Base-by-base conservation (phyloP, 2,113 vertebrate genomes). In the Regulus satrapa region DNA sequence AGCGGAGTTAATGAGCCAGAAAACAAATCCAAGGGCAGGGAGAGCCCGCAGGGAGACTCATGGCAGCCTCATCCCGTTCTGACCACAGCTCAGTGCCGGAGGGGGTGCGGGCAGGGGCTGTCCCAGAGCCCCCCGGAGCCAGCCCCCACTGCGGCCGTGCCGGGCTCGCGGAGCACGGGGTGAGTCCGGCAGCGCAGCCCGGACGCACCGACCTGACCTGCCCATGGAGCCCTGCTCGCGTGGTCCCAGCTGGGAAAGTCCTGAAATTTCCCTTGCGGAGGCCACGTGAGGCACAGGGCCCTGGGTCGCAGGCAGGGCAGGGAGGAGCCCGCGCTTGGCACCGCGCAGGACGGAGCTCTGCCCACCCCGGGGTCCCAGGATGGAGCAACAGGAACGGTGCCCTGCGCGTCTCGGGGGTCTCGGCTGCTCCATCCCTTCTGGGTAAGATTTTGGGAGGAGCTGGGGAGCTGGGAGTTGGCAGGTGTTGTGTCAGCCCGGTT, bases 401-500 rank as follows among this genome's bases (percentile, higher is more conserved):
- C 79, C 6, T 4, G 0, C 0, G 4, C 1, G 2, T 6, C 28
- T 2, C 1, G 2, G 10, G 26, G 45, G 29, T 8, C 62, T 29
- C 1, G 5, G 32, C 66, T 1, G n/a, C 46, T 71, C 84, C 86
- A 12, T 55, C 79, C 45, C 11, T 7, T 11, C 41, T 5, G 0
- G 8, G 88, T 61, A 13, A 85, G 21, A 0, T 45, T 58, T 62
- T 12, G 82, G 82, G 80, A 68, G 61, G 87, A 95, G 82, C 8
- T 64, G 88, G 29, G 43, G 75, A 86, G 80, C 92, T 56, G 94
- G 88, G 96, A 95, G 91, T 61, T 94, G 92, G 80, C 62, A 1
- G 64, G 66, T 4, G 25, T 95, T 94, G 95, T 95, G 96, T 94
- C 92, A 94, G 79, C 80, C 14, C 1, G 8, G 62, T 83, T 97